phyloP scores from a whole-genome alignment of 2,797 vertebrate species.

The Poecile montanus region DNA sequence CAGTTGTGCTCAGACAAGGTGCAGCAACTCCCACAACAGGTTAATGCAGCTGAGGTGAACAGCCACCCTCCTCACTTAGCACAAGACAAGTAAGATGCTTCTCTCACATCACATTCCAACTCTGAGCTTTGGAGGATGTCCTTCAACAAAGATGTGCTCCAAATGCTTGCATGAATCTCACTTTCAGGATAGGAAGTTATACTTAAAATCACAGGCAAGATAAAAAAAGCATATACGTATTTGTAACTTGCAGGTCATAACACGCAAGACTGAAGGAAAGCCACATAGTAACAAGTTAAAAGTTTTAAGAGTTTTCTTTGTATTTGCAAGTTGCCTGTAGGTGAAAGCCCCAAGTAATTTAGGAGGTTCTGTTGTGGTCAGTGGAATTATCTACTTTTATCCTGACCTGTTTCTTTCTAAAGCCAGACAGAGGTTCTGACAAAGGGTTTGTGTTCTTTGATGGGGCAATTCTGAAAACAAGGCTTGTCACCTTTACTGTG shows the following conservation, averaged over 20 bases:
- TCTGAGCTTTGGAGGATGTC: background rate
- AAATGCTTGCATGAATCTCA: background rate
- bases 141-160: background rate
- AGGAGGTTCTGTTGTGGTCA: background rate
- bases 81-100: accelerated
- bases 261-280: background rate
- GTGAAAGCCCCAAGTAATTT: background rate
- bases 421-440: background rate
- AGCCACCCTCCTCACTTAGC: accelerated
- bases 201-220: background rate
- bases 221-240: background rate
- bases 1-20: background rate
- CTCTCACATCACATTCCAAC: background rate
- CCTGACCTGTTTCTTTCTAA: background rate
- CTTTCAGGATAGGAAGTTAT: background rate
- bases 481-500: background rate
- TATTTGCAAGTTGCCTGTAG: background rate
- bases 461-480: background rate
- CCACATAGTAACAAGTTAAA: background rate
- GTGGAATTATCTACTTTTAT: background rate
- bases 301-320: background rate
- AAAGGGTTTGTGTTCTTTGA: background rate
- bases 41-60: background rate
- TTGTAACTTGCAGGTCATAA: background rate
- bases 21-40: background rate